Evolutionary conservation across 2,113 vertebrate genomes (phyloP), one percentile per base, ranked within the genome.

Genomic region (Lates calcarifer): DNA sequence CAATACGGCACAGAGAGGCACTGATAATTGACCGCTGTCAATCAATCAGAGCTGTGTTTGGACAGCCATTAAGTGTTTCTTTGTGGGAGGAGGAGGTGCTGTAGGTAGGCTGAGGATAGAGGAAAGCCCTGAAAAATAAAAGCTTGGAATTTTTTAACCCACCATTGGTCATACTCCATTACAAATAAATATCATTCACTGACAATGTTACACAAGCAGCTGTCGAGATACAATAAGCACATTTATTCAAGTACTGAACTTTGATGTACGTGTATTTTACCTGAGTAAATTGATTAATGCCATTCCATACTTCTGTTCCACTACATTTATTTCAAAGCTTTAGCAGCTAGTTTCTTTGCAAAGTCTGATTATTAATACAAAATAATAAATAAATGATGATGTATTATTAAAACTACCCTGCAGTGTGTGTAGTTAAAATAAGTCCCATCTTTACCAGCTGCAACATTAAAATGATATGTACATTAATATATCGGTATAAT

Each of bases 11-110:
- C 86, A 89, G 79, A 89, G 78, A 93, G 68, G 62, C 67, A 74
- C 91, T 86, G 86, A 93, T 93, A 92, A 94, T 92, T 90, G 93
- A 90, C 87, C 63, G 55, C 88, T 92, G 92, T 92, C 92, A 91
- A 92, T 93, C 91, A 87, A 90, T 92, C 91, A 83, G 74, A 20
- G 24, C 51, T 39, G 81, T 85, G 82, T 89, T 89, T 83, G 85
- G 81, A 85, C 71, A 83, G 85, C 86, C 79, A 78, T 83, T 87
- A 73, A 83, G 66, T 39, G 56, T 66, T 43, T 85, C 79, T 82
- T 79, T 81, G 67, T 73, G 41, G 29, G 15, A 26, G 51, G 62
- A 64, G 65, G 56, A 67, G 51, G 26, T 22, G n/a, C 37, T 15
- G 45, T n/a, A 63, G 35, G 63, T 3, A 26, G 39, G 62, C 29